Evolutionary conservation across 2,113 vertebrate species (phyloP).

Genomic region (Suncus etruscus): DNA sequence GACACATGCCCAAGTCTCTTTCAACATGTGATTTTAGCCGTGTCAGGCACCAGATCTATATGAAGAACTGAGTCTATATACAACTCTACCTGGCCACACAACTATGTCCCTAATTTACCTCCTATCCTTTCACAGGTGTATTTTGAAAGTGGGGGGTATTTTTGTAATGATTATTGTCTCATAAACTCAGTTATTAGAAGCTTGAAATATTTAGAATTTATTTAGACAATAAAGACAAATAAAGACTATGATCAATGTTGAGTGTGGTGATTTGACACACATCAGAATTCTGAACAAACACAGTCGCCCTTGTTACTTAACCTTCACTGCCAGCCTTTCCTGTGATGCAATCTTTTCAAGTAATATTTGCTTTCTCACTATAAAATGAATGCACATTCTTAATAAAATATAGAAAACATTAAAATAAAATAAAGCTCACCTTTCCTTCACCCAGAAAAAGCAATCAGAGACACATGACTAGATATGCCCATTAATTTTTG

Average conservation of each 20-base stretch:
- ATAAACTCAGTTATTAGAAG: neutral
- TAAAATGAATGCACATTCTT: neutral
- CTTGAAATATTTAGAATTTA: neutral
- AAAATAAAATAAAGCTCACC: neutral
- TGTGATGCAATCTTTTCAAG: neutral
- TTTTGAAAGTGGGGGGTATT: neutral
- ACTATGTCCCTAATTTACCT: neutral
- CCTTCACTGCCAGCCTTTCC: neutral
- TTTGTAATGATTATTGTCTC: neutral
- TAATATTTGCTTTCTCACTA: neutral
- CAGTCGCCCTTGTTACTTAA: neutral
- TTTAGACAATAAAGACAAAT: neutral
- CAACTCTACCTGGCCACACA: too few relatives aligned
- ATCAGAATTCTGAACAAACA: neutral
- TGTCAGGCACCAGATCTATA: accelerated
- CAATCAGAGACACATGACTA: neutral
- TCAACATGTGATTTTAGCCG: neutral
- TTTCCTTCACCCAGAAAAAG: constrained; percentile 7
- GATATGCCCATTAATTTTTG: neutral
- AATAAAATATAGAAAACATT: neutral
- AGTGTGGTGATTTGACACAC: neutral
- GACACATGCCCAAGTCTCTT: too few relatives aligned
- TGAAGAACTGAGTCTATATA: too few relatives aligned
- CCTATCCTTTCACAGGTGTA: neutral
- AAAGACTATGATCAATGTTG: neutral